These are phyloP conservation scores for Lepus europaeus DNA, from an alignment of 2,113 vertebrate genomes.

Conservation along the genomic window DNA sequence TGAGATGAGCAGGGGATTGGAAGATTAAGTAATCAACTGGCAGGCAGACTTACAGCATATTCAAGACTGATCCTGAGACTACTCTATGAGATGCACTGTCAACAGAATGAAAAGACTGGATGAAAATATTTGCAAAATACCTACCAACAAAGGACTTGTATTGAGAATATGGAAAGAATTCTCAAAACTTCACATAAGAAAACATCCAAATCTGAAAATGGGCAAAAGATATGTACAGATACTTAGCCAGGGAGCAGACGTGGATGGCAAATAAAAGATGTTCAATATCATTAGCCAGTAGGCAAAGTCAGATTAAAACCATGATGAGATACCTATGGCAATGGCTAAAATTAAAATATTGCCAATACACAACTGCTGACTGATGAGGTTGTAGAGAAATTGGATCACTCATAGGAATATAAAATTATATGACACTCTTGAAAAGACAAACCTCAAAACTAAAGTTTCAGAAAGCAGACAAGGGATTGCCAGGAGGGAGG, in stretches of 20 bases:
- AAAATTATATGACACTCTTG: background rate
- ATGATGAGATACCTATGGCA: background rate
- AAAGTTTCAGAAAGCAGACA: background rate
- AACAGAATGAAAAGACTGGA: background rate
- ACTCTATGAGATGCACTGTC: background rate
- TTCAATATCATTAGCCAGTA: background rate
- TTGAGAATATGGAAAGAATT: slow-evolving; percentile 21
- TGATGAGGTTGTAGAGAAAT: background rate
- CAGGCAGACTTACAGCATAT: background rate
- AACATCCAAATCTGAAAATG: background rate
- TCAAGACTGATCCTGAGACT: background rate
- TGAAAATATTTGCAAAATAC: slow-evolving; percentile 27
- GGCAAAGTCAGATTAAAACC: slow-evolving; percentile 17
- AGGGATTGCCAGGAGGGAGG: background rate
- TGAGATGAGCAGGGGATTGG: background rate
- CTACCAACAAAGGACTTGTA: background rate
- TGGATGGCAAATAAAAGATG: slow-evolving; percentile 9
- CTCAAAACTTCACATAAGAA: slow-evolving; percentile 9
- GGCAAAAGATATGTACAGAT: background rate
- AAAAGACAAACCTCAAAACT: background rate
- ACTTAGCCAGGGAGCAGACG: background rate
- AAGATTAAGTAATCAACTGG: background rate
- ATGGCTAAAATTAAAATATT: slow-evolving; percentile 32
- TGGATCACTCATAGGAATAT: background rate
- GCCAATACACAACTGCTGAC: background rate